Conservation (phyloP, 2,113 vertebrate species). For the Myrmecophaga tridactyla region DNA sequence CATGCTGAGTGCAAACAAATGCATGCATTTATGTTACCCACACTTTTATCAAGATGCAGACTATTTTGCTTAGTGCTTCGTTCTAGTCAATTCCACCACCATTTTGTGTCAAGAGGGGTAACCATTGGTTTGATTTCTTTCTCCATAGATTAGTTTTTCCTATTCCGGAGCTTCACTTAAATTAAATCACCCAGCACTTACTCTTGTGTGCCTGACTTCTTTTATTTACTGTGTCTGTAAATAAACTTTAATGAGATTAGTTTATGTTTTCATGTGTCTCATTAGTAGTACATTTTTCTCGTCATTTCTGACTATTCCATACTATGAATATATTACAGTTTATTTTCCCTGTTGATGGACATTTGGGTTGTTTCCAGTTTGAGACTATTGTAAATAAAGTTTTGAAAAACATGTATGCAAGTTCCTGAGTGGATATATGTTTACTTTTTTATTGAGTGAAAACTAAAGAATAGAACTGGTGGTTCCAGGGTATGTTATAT, state of each 20-base stretch:
- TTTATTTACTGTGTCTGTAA: not conserved
- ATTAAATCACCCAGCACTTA: not conserved
- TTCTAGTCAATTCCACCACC: fast-evolving
- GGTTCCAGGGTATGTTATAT: not conserved
- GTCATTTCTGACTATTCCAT: not conserved
- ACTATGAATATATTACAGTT: not conserved
- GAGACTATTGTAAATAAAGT: not conserved
- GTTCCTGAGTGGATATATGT: not conserved
- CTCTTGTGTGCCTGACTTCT: not conserved
- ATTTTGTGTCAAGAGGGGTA: not conserved
- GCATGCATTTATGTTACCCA: not conserved
- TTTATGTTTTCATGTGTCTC: not conserved
- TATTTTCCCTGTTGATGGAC: not conserved
- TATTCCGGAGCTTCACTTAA: not conserved
- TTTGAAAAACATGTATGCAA: not conserved
- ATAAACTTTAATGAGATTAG: no score
- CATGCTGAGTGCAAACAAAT: not conserved
- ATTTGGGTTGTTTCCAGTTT: not conserved
- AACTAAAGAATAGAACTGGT: not conserved
- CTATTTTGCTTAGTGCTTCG: not conserved
- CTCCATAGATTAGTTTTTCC: not conserved
- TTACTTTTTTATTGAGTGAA: not conserved
- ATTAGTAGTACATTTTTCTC: not conserved
- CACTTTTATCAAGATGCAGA: not conserved
- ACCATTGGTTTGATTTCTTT: not conserved